Base-by-base conservation (phyloP, 64 coral and sea anemone genomes). In the Dendronephthya gigantea region DNA sequence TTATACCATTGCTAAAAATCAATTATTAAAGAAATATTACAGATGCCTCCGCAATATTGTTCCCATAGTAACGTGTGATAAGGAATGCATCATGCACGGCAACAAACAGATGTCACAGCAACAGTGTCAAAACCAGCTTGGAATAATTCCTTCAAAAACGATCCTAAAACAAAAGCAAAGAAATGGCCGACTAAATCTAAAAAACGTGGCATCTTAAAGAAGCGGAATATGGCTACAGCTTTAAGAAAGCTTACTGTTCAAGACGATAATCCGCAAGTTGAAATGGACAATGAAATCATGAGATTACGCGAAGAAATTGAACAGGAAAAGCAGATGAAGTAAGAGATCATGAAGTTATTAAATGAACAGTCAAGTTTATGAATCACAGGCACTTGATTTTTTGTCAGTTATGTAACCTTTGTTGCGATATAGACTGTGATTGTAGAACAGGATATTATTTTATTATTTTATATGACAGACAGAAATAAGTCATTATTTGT, bases 301-400 rank as follows among this genome's bases (percentile, higher is more conserved):
- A 88, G 92, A n/a, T 84, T 98, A 49, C 93, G 91, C 25, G 92
- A 90, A 7, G 95, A 98, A 82, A 93, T 98, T 31, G 91, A 98
- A 81, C 95, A 98, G 86, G 95, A 98, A 85, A 91, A 37, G 55
- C 95, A 98, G 62, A 98, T 98, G 95, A 98, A 98, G 95, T 98
- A 29, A 93, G 95, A 19, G 9, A 51, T 14, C 43, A 50, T 12
- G 13, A 12, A 74, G n/a, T 30, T 27, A 74, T 74, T 27, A 74
- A 30, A 74, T 79, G 29, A 5, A 17, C 72, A 33, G 72, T 35
- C 25, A 39, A 36, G 10, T 34, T n/a, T 76, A 33, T 79, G 15
- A 8, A 11, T 35, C 19, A 2, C 0, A 5, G 36, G 68, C 30
- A 27, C 8, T 25, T 27, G 13, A 74, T 19, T 13, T 28, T 52